Conservation (phyloP, 2,113 vertebrate genomes). For the Lanius ludovicianus region DNA sequence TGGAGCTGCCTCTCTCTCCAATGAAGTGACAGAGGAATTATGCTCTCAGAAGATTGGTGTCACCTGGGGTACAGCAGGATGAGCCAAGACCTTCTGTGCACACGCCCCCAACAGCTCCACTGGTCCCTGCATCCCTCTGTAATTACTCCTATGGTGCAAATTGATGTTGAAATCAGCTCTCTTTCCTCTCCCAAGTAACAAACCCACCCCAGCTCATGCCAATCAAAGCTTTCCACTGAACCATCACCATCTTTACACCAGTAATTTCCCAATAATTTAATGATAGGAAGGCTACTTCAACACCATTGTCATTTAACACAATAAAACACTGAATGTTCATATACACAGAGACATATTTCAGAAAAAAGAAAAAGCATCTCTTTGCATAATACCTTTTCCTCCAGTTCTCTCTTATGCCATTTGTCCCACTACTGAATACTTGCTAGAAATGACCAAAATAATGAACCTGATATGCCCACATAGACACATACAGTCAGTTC, state of each 20-base stretch:
- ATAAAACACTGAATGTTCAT: not conserved
- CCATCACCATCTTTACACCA: not conserved
- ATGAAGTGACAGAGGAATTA: not conserved
- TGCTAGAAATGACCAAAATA: not conserved
- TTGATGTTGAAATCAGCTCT: not conserved
- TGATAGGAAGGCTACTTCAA: not conserved
- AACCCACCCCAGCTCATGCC: not conserved
- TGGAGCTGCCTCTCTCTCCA: not conserved
- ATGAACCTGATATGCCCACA: not conserved
- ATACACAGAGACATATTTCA: not conserved
- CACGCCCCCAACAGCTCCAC: not conserved
- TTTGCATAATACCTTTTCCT: not conserved
- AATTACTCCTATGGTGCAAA: not conserved
- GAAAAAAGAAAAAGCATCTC: not conserved
- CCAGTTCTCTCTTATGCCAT: not conserved
- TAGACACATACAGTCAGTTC: not conserved
- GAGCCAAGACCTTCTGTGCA: not conserved
- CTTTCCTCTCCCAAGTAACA: not conserved
- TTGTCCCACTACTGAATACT: not conserved
- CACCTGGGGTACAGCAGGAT: too few species aligned
- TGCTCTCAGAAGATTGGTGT: not conserved
- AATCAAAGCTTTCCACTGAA: not conserved
- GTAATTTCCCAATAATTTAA: not conserved
- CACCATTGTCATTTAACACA: not conserved
- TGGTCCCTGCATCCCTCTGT: rapidly evolving